These are phyloP conservation scores for Drosophila anomalata DNA, from an alignment of 2,888 invertebrate species.

Conservation along the genomic window DNA sequence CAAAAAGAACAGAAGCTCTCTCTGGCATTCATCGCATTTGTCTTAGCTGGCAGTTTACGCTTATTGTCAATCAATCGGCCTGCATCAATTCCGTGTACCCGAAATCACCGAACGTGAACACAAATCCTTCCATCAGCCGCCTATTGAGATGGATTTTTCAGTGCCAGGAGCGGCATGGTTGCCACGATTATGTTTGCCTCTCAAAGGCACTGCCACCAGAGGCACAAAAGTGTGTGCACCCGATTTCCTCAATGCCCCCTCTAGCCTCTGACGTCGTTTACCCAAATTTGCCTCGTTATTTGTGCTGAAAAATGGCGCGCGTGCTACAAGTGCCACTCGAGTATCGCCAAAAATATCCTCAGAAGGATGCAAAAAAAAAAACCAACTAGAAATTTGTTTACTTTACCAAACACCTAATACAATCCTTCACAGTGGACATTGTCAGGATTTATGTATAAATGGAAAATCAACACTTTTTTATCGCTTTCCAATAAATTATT, in stretches of 20 bases:
- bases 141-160: slow-evolving; percentile 47
- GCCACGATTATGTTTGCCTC: slow-evolving; percentile 28
- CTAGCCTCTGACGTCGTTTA: slow-evolving; percentile 18
- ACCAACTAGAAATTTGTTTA: slow-evolving; percentile 45
- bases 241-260: background rate
- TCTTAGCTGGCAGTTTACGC: slow-evolving; percentile 58
- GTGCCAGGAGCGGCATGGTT: slow-evolving; percentile 8
- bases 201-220: slow-evolving; percentile 3
- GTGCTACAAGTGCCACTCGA: slow-evolving; percentile 63
- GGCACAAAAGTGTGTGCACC: slow-evolving; percentile 23
- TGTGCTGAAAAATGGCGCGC: slow-evolving; percentile 60
- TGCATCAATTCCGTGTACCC: slow-evolving; percentile 23
- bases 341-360: slow-evolving; percentile 32
- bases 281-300: slow-evolving; percentile 64
- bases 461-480: background rate
- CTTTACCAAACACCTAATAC: background rate
- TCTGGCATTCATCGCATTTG: slow-evolving; percentile 45
- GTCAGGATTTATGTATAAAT: slow-evolving; percentile 22
- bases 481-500: background rate
- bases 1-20: background rate
- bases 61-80: slow-evolving; percentile 68
- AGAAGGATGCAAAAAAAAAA: background rate
- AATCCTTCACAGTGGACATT: background rate
- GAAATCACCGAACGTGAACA: slow-evolving; percentile 17
- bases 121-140: slow-evolving; percentile 45